Base-by-base conservation (phyloP, 2,797 vertebrate species). In the Arctocebus calabarensis region DNA sequence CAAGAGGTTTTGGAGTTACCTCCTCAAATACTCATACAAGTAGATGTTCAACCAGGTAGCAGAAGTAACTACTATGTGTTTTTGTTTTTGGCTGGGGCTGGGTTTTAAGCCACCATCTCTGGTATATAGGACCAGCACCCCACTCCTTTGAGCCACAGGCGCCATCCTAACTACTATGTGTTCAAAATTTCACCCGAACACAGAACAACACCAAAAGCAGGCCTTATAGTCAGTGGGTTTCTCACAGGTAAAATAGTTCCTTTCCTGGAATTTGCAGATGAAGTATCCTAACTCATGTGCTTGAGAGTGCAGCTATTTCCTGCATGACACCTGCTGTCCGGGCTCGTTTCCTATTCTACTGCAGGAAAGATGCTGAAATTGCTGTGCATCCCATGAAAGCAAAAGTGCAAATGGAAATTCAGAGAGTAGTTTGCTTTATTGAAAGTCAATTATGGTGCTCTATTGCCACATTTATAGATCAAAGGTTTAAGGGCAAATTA, bases 351-450 rank as follows among this genome's bases (percentile, higher is more conserved):
- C 68, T 37, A 34, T 73, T 75, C 45, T 83, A n/a, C 70, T 84
- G 3, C 29, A 71, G 62, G 70, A 57, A 83, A 78, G 37, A 82
- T 87, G 37, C 22, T 71, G 45, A 83, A 95, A 91, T 79, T 78
- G 29, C 37, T 84, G 40, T 78, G 19, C 32, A 61, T 79, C 37
- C 25, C 91, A 5, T 62, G 48, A 88, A 84, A 91, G 19, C 34
- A 52, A 57, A n/a, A 19, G 9, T 32, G 22, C 37, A 91, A 79
- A 74, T 84, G 71, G 71, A 88, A 96, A 84, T 68, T 61, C 40
- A 83, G 77, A 88, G 45, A 48, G n/a, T 37, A 25, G 84, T 90
- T 89, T 88, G 37, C 64, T 74, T 61, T 84, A 19, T 70, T 61
- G 34, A 78, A 91, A 95, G 40, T 81, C n/a, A 88, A 1, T 94